Evolutionary conservation across 2,888 invertebrate species (phyloP).

Genomic region (Gymnoscelis rufifasciata): DNA sequence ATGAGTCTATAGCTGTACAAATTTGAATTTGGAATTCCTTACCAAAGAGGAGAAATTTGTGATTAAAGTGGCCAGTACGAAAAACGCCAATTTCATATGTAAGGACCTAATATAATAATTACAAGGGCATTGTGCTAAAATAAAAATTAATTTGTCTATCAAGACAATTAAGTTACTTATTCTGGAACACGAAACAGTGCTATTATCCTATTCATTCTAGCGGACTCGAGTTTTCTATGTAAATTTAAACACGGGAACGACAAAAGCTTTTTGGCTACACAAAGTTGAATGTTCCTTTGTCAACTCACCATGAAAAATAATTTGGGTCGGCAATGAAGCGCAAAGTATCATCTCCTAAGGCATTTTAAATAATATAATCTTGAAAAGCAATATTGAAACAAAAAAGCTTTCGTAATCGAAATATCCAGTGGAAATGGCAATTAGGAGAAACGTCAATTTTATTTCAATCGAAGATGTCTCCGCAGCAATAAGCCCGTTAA

Average conservation of each 20-base stretch:
- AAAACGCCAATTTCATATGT: too few species aligned
- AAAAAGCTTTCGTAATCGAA: conserved; percentile 10
- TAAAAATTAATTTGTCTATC: conserved; percentile 5
- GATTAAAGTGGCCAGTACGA: too few species aligned
- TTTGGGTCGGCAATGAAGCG: neutral
- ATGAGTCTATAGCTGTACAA: too few species aligned
- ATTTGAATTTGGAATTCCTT: too few species aligned
- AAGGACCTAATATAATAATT: too few species aligned
- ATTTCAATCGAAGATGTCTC: conserved; percentile 12
- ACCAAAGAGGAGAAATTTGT: too few species aligned
- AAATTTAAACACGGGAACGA: neutral
- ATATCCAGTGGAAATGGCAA: conserved; percentile 4
- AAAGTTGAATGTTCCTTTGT: neutral
- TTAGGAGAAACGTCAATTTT: conserved; percentile 9
- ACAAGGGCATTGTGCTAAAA: conserved; percentile 51
- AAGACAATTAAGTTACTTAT: neutral
- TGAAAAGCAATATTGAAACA: conserved; percentile 5
- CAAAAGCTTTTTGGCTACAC: neutral
- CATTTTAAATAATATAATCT: neutral
- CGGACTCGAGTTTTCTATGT: neutral
- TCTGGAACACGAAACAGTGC: neutral
- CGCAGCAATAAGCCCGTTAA: conserved; percentile 22
- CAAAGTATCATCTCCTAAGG: conserved; percentile 4
- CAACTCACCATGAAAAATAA: neutral
- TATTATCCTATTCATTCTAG: neutral